Conservation (phyloP, 2,113 vertebrate species). For the Aphyosemion australe region DNA sequence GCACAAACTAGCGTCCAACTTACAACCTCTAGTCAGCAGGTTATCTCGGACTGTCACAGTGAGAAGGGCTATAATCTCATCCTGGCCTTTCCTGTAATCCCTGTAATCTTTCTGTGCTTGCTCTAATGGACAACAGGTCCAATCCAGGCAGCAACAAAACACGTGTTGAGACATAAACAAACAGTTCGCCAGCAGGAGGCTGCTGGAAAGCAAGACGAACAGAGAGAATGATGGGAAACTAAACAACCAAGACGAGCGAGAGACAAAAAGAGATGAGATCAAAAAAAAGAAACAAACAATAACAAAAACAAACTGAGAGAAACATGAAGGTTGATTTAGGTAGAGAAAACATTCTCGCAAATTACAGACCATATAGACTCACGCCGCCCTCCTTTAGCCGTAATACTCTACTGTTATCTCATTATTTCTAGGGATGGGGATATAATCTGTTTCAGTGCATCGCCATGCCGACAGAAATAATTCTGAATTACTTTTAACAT, state of each 20-base stretch:
- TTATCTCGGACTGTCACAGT: conserved; percentile 47
- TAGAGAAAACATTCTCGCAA: neutral
- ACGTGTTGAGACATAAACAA: conserved; percentile 7
- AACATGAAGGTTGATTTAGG: neutral
- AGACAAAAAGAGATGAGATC: neutral
- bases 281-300: conserved; percentile 9
- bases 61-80: conserved; percentile 63
- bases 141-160: conserved; percentile 4
- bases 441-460: no score
- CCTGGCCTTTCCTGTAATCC: conserved; percentile 64
- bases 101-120: conserved; percentile 63
- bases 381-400: neutral
- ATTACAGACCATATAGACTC: no score
- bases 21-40: conserved; percentile 50
- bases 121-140: conserved; percentile 31
- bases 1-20: conserved; percentile 6
- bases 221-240: neutral
- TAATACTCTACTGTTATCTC: neutral
- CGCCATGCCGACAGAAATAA: no score
- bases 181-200: neutral
- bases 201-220: neutral
- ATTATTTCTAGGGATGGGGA: neutral
- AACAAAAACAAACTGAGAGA: neutral
- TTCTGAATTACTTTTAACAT: no score
- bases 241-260: conserved; percentile 4